Evolutionary conservation across 2,113 vertebrate species (phyloP).

Genomic region (Anarrhichthys ocellatus): DNA sequence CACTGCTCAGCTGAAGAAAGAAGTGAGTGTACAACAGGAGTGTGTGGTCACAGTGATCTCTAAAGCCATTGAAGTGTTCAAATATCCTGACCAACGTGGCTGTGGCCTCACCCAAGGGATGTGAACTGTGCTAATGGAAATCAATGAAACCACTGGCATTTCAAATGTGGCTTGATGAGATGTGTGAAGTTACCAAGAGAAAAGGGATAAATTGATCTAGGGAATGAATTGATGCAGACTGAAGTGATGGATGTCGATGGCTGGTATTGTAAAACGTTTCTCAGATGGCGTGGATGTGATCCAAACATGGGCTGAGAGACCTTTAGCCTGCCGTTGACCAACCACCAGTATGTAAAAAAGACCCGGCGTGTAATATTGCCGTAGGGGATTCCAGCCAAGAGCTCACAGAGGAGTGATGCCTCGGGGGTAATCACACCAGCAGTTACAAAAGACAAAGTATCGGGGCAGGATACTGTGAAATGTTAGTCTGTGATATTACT

Average conservation of each 20-base stretch:
- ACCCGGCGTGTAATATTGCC: slow-evolving; percentile 25
- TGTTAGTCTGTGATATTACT: slow-evolving; percentile 58
- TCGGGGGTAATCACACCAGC: slow-evolving; percentile 41
- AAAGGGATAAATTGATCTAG: slow-evolving; percentile 68
- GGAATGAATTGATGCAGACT: slow-evolving; percentile 48
- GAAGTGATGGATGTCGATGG: slow-evolving; percentile 23
- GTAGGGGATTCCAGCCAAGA: slow-evolving; percentile 13
- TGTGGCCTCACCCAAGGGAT: slow-evolving; percentile 53
- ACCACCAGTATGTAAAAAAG: slow-evolving; percentile 15
- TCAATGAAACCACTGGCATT: slow-evolving; percentile 80
- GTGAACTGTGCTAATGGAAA: slow-evolving; percentile 76
- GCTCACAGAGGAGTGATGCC: slow-evolving; percentile 17
- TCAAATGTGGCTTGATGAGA: slow-evolving; percentile 78
- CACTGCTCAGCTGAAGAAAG: slow-evolving; percentile 24
- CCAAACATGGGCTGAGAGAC: slow-evolving; percentile 26
- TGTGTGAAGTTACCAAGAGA: slow-evolving; percentile 68
- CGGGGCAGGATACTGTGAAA: slow-evolving; percentile 44
- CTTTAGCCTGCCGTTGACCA: slow-evolving; percentile 18
- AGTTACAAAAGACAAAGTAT: slow-evolving; percentile 41
- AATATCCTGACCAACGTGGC: slow-evolving; percentile 52
- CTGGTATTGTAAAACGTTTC: slow-evolving; percentile 17
- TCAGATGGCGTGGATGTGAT: slow-evolving; percentile 7
- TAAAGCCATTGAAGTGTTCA: slow-evolving; percentile 48
- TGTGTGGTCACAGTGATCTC: slow-evolving; percentile 35
- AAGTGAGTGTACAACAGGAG: neutral